A percentile compares a stretch with the other conserved stretches of the same genome.
phyloP scores from a whole-genome alignment of 1,140 invertebrate species.

The Drosophila ambigua region DNA sequence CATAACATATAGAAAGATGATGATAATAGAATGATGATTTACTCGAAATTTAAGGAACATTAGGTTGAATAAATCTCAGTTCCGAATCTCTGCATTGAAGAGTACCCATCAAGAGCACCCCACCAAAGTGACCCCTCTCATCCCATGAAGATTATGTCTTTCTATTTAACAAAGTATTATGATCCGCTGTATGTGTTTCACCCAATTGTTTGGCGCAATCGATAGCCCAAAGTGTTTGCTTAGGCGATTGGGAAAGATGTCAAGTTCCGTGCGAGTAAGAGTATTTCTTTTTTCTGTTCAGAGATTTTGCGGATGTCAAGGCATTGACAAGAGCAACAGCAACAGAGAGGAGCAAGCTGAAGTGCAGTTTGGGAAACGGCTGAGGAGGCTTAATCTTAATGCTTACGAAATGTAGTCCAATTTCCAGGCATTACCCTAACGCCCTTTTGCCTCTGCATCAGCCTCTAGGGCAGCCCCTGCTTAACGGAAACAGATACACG shows the following conservation, averaged over 20 bases:
- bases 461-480: slow-evolving; percentile 37
- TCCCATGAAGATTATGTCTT: too few relatives aligned
- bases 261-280: slow-evolving; percentile 31
- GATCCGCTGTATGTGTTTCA: background rate
- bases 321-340: too few relatives aligned
- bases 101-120: too few relatives aligned
- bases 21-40: too few relatives aligned
- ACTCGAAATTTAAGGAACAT: too few relatives aligned
- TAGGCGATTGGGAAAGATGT: slow-evolving; percentile 47
- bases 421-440: slow-evolving; percentile 52
- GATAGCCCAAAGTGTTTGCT: slow-evolving; percentile 39
- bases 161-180: background rate
- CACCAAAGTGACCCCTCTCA: too few relatives aligned
- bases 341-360: slow-evolving; percentile 27
- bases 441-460: slow-evolving; percentile 27
- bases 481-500: slow-evolving; percentile 14
- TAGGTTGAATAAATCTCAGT: too few relatives aligned
- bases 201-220: slow-evolving; percentile 9
- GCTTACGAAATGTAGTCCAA: slow-evolving; percentile 56
- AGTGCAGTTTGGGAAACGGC: slow-evolving; percentile 23
- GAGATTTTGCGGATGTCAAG: background rate
- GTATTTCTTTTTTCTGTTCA: slow-evolving; percentile 8
- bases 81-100: too few relatives aligned
- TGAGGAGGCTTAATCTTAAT: slow-evolving; percentile 32
- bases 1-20: too few relatives aligned